phyloP scores from a whole-genome alignment of 2,888 invertebrate genomes.

The Caenorhabditis drosophilae region DNA sequence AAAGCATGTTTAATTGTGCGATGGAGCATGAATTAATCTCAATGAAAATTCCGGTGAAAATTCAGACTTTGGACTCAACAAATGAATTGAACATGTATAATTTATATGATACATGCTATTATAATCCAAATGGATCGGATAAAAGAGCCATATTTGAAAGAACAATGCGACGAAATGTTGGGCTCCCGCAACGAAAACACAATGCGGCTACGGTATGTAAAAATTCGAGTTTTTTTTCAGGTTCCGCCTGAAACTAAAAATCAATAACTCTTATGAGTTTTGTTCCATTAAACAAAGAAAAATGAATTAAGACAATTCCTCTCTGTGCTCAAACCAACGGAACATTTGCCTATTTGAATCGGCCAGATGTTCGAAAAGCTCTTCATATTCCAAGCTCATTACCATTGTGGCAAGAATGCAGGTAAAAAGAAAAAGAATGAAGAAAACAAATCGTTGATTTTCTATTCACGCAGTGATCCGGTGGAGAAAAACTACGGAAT shows the following conservation, averaged over 20 bases:
- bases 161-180: conserved; percentile 18
- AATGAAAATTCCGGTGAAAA: too few species aligned
- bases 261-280: too few species aligned
- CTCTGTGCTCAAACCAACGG: conserved; percentile 51
- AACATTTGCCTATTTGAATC: conserved; percentile 44
- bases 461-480: conserved; percentile 47
- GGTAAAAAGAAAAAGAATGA: conserved; percentile 8
- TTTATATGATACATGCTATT: conserved; percentile 49
- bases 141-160: conserved; percentile 32
- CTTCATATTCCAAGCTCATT: conserved; percentile 51
- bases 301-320: conserved; percentile 30
- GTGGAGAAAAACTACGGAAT: conserved; percentile 36
- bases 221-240: neutral
- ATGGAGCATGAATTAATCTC: too few species aligned
- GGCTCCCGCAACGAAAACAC: conserved; percentile 27
- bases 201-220: conserved; percentile 6
- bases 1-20: too few species aligned
- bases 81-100: conserved; percentile 54
- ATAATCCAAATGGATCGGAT: conserved; percentile 15
- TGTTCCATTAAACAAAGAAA: too few species aligned
- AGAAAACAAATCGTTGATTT: conserved; percentile 11
- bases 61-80: conserved; percentile 40
- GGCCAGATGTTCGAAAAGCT: conserved; percentile 47
- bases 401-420: conserved; percentile 51
- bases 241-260: neutral